Evolutionary conservation across 64 coral and sea anemone genomes (phyloP).

Genomic region (Stichodactyla helianthus): DNA sequence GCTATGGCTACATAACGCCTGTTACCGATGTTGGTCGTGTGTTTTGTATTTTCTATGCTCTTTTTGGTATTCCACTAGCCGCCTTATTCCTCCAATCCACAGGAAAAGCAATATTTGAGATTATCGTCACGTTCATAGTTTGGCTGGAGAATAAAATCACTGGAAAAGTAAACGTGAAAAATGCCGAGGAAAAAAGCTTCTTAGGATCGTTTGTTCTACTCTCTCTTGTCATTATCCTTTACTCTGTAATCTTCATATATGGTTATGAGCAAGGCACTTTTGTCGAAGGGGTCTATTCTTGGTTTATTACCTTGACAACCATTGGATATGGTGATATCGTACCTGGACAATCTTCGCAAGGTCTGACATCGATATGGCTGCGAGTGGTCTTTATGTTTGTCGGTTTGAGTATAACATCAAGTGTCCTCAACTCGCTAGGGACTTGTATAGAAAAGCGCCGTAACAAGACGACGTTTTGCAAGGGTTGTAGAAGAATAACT

Average conservation of each 20-base stretch:
- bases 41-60: slow-evolving; percentile 69
- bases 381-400: not conserved
- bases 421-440: slow-evolving; percentile 14
- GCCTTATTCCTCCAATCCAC: slow-evolving; percentile 45
- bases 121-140: slow-evolving; percentile 12
- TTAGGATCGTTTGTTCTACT: slow-evolving; percentile 22
- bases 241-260: not conserved
- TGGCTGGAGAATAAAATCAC: slow-evolving; percentile 35
- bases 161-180: slow-evolving; percentile 15
- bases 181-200: slow-evolving; percentile 31
- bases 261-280: slow-evolving; percentile 10
- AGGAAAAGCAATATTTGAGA: slow-evolving; percentile 29
- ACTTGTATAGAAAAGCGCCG: not conserved
- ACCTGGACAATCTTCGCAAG: not conserved
- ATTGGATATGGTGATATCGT: slow-evolving; percentile 54
- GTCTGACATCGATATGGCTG: not conserved
- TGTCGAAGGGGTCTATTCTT: slow-evolving; percentile 48
- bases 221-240: not conserved
- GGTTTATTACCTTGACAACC: slow-evolving; percentile 54
- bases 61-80: slow-evolving; percentile 72
- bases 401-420: slow-evolving; percentile 6
- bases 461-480: not conserved
- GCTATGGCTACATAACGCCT: slow-evolving; percentile 77
- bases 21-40: slow-evolving; percentile 42
- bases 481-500: not conserved